These are phyloP conservation scores for Drosophila sucinea DNA, from an alignment of 1,140 invertebrate species.

Conservation along the genomic window DNA sequence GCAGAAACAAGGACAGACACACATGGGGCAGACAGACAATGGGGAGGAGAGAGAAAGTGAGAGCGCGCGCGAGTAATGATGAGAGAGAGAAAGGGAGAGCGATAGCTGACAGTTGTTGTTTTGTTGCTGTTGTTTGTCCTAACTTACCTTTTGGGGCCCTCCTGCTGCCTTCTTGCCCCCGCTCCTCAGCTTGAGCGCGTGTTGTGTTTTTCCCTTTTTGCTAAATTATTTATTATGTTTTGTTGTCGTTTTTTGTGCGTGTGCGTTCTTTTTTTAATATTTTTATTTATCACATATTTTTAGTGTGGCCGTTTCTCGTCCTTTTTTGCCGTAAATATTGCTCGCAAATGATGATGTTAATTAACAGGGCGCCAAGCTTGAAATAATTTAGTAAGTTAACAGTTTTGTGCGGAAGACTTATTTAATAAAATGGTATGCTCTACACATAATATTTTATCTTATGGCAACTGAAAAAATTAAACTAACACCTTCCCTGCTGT, in stretches of 20 bases:
- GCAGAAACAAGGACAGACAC: constrained; percentile 37
- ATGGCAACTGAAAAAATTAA: constrained; percentile 55
- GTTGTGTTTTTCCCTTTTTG: neutral
- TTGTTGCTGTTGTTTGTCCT: constrained; percentile 17
- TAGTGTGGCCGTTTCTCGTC: neutral
- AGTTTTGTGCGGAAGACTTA: constrained; percentile 48
- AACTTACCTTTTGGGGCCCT: constrained; percentile 1
- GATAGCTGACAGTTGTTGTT: constrained; percentile 9
- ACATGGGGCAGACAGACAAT: constrained; percentile 15
- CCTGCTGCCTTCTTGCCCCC: constrained; percentile 1
- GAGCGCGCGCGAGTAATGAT: neutral
- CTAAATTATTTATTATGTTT: constrained; percentile 1
- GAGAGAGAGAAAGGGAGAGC: neutral
- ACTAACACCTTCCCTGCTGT: neutral
- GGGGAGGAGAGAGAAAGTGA: neutral
- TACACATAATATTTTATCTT: constrained; percentile 37
- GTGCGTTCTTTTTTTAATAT: constrained; percentile 7
- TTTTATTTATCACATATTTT: constrained; percentile 13
- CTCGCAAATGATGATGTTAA: neutral
- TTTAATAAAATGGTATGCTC: constrained; percentile 36
- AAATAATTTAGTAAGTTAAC: neutral
- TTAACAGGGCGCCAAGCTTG: neutral
- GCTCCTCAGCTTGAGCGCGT: constrained; percentile 1
- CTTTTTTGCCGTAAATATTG: neutral
- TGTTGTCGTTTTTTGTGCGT: constrained; percentile 14